These are phyloP conservation scores for Drosophila busckii DNA, from an alignment of 1,140 invertebrate species.

Conservation along the genomic window DNA sequence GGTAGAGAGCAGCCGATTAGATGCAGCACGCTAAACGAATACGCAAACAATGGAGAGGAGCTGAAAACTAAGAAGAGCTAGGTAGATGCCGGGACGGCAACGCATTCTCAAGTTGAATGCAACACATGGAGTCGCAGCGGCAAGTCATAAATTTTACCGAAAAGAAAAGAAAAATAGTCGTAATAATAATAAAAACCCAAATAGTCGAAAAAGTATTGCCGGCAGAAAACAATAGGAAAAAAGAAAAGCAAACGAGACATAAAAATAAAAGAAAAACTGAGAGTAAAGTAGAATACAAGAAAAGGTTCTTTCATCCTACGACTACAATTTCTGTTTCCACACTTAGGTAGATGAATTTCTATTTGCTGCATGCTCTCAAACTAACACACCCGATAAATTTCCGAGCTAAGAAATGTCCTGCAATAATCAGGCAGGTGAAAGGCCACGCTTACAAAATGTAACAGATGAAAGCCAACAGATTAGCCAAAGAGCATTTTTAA, in stretches of 20 bases:
- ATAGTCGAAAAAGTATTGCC: conserved; percentile 50
- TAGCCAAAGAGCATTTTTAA: conserved; percentile 13
- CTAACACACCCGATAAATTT: conserved; percentile 26
- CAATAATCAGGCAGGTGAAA: conserved; percentile 27
- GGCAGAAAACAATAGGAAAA: conserved; percentile 12
- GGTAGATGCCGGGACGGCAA: too few relatives aligned
- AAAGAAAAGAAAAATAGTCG: conserved; percentile 37
- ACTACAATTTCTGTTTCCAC: conserved; percentile 34
- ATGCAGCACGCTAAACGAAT: conserved; percentile 38
- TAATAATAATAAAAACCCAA: conserved; percentile 60
- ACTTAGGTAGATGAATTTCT: conserved; percentile 28
- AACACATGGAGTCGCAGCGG: conserved; percentile 40
- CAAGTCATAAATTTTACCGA: conserved; percentile 70
- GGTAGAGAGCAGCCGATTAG: conserved; percentile 33
- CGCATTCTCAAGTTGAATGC: conserved; percentile 63
- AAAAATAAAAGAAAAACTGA: conserved; percentile 17
- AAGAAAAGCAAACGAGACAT: conserved; percentile 9
- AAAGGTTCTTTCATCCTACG: conserved; percentile 22
- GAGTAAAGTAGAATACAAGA: conserved; percentile 15
- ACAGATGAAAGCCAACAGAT: conserved; percentile 34
- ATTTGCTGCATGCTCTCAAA: not conserved
- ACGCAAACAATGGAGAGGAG: conserved; percentile 24
- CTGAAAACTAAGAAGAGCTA: not conserved
- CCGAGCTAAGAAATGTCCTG: conserved; percentile 17
- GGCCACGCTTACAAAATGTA: conserved; percentile 9